phyloP scores from a whole-genome alignment of 2,113 vertebrate genomes.

The Picathartes gymnocephalus region DNA sequence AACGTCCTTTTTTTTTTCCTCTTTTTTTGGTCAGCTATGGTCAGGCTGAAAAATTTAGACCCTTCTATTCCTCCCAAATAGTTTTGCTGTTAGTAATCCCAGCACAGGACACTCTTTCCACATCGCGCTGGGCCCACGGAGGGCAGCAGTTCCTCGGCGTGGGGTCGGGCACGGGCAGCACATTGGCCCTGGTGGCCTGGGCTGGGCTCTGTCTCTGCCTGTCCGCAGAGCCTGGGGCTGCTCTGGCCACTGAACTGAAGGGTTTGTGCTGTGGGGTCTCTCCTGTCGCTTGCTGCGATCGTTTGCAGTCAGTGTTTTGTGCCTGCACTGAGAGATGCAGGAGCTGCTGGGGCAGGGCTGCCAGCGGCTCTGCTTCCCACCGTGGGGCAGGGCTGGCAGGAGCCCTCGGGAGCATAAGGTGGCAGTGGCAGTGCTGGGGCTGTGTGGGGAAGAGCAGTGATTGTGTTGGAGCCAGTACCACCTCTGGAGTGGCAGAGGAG shows the following conservation, averaged over 20 bases:
- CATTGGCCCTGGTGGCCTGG: neutral
- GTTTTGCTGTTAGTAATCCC: slow-evolving; percentile 12
- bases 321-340: neutral
- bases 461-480: neutral
- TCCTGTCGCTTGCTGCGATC: rapidly evolving
- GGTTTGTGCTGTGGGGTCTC: rapidly evolving
- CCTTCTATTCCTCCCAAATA: slow-evolving; percentile 21
- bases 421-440: neutral
- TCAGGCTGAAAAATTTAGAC: slow-evolving; percentile 12
- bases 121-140: neutral
- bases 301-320: neutral
- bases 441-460: rapidly evolving
- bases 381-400: neutral
- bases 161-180: rapidly evolving
- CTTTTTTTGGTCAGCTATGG: neutral
- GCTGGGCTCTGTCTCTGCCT: neutral
- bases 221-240: rapidly evolving
- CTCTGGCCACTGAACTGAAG: rapidly evolving
- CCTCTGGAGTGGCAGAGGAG: neutral
- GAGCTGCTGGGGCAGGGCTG: neutral
- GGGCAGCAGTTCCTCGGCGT: neutral
- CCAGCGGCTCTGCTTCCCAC: rapidly evolving
- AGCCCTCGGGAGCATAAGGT: rapidly evolving
- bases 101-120: neutral
- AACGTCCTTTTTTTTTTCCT: neutral